phyloP scores from a whole-genome alignment of 1,140 invertebrate species.

The Stenopsyche tienmushanensis region DNA sequence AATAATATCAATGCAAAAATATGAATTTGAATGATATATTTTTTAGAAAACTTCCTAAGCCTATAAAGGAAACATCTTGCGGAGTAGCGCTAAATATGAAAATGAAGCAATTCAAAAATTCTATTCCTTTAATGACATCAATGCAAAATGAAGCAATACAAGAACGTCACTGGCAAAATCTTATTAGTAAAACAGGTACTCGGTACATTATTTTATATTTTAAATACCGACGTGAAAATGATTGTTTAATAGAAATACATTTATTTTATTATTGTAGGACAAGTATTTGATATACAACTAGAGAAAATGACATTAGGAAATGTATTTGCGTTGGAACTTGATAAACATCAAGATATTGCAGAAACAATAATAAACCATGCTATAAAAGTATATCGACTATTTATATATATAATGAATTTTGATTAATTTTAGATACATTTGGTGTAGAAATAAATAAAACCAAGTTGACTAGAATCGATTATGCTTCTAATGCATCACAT shows the following conservation, averaged over 20 bases:
- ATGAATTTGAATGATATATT: conserved; percentile 12
- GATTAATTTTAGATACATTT: conserved; percentile 4
- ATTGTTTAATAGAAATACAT: too few relatives aligned
- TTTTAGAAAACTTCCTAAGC: conserved; percentile 56
- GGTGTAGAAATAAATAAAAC: too few relatives aligned
- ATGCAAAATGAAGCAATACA: conserved; percentile 87
- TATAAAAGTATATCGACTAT: conserved; percentile 61
- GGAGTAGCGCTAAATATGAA: conserved; percentile 70
- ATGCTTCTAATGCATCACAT: too few relatives aligned
- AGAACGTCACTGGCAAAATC: conserved; percentile 82
- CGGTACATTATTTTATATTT: conserved; percentile 9
- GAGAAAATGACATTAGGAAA: conserved; percentile 85
- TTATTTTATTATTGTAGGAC: conserved; percentile 46
- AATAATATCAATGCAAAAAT: conserved; percentile 10
- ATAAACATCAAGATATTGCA: conserved; percentile 79
- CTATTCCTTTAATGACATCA: conserved; percentile 85
- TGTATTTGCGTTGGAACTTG: conserved; percentile 88
- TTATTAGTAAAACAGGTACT: conserved; percentile 82
- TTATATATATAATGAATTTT: neutral
- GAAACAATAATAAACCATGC: conserved; percentile 84
- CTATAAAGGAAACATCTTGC: conserved; percentile 58
- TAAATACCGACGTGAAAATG: too few relatives aligned
- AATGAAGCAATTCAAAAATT: conserved; percentile 86
- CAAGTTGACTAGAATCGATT: too few relatives aligned
- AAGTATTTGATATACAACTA: conserved; percentile 82